Evolutionary conservation across 2,888 invertebrate species (phyloP), one percentile per base, ranked within the genome.

Genomic region (Drosophila setosimentum): DNA sequence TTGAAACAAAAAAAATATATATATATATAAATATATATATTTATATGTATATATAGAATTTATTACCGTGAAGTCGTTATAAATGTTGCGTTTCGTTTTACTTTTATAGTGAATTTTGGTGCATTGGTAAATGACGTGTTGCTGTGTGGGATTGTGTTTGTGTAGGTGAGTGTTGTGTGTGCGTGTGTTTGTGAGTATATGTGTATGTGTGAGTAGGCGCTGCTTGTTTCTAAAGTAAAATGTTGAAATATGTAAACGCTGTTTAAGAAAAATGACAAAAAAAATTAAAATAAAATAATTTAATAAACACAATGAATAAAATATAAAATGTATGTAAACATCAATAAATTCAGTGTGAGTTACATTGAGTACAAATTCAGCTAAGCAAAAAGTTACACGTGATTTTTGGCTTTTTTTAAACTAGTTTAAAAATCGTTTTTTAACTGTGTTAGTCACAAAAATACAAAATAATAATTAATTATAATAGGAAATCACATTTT

Each of bases 171-270:
- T 21, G 5, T 69, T 59, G 29, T 49, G 48, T 69, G 59, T 37
- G 45, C 50, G 30, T 59, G 49, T 35, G 57, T 50, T 42, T 58
- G 29, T 67, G 63, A 71, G 45, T 40, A 60, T 64, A 67, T 73
- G 68, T 73, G 50, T 68, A 59, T 85, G 67, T 60, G 73, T 73
- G 65, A 72, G 72, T 76, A 85, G 76, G 89, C 83, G 75, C 89
- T 81, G 87, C 84, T 67, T 77, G 80, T 45, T 76, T 78, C 77
- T 76, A 81, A 71, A 89, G 76, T 87, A 78, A 82, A 87, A 65
- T 78, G 58, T 68, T 77, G 61, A 70, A 35, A 63, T 72, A 54
- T 73, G 35, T 69, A 37, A 61, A 68, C 53, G 61, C 68, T 72
- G 76, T 63, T 80, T 76, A 45, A 49, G 48, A 63, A 61, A 61